A percentile compares a stretch with the other conserved stretches of the same genome.
phyloP scores from a whole-genome alignment of 2,888 invertebrate genomes.

The Nephrotoma guestfalica region DNA sequence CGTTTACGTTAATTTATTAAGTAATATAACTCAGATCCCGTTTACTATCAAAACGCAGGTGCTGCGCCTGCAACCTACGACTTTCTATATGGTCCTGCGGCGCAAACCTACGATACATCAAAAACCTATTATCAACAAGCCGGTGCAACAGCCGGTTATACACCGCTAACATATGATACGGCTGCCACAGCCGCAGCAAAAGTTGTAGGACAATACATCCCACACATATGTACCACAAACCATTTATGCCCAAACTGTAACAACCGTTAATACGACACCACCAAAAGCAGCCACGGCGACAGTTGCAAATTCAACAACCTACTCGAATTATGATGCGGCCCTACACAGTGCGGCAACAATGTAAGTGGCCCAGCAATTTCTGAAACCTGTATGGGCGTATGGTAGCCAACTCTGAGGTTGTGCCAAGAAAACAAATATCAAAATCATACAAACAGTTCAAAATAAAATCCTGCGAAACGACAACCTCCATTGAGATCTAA shows the following conservation, averaged over 20 bases:
- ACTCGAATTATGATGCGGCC: conserved; percentile 86
- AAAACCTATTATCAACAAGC: conserved; percentile 77
- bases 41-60: conserved; percentile 15
- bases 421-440: no score
- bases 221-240: conserved; percentile 28
- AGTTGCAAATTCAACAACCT: conserved; percentile 47
- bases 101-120: conserved; percentile 64
- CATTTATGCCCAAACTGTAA: conserved; percentile 15
- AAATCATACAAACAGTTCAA: no score
- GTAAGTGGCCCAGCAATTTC: conserved; percentile 85
- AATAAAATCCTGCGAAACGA: no score
- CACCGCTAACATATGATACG: conserved; percentile 35
- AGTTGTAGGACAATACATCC: conserved; percentile 35
- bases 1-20: not conserved
- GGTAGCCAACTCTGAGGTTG: no score
- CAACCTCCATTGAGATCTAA: no score
- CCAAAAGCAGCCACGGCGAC: conserved; percentile 35
- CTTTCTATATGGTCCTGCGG: conserved; percentile 50
- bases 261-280: conserved; percentile 15
- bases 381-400: no score
- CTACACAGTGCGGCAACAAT: conserved; percentile 90
- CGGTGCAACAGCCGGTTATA: conserved; percentile 36
- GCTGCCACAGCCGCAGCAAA: conserved; percentile 23
- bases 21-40: conserved; percentile 1
- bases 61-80: conserved; percentile 49